These are phyloP conservation scores for Dipodomys stephensi DNA, from an alignment of 2,113 vertebrate species.

Conservation along the genomic window DNA sequence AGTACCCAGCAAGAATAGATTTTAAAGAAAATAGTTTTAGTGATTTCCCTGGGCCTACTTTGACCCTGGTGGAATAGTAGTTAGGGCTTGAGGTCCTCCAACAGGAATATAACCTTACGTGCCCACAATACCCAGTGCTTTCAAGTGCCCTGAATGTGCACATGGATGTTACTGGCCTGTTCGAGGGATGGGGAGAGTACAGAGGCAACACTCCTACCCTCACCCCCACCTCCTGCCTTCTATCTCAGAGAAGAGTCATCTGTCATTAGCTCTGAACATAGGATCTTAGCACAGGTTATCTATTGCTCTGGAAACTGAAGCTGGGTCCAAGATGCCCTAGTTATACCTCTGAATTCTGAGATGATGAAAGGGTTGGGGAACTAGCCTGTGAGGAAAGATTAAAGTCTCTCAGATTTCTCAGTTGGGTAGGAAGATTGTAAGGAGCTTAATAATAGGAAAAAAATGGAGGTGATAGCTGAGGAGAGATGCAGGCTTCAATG, in stretches of 20 bases:
- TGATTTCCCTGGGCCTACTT: background rate
- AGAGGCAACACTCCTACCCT: background rate
- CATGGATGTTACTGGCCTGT: background rate
- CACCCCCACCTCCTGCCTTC: background rate
- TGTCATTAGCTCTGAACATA: background rate
- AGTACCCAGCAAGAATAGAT: background rate
- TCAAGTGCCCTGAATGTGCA: background rate
- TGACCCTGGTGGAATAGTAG: background rate
- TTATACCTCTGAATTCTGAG: conserved; percentile 45
- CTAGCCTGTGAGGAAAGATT: conserved; percentile 49
- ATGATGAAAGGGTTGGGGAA: conserved; percentile 70
- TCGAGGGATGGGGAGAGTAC: background rate
- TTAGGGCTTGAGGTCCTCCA: background rate
- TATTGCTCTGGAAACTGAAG: conserved; percentile 47
- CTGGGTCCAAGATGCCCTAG: background rate
- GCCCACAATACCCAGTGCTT: background rate
- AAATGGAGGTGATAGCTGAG: conserved; percentile 15
- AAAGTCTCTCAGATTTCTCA: conserved; percentile 43
- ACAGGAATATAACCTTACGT: background rate
- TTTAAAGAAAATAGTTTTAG: too few relatives aligned
- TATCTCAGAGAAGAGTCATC: background rate
- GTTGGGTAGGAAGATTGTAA: conserved; percentile 24
- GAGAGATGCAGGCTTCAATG: background rate
- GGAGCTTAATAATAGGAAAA: conserved; percentile 63
- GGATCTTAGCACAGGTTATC: background rate